A percentile compares a stretch with the other conserved stretches of the same genome.
phyloP scores from a whole-genome alignment of 2,888 invertebrate genomes.

The Alloplasta piceator region DNA sequence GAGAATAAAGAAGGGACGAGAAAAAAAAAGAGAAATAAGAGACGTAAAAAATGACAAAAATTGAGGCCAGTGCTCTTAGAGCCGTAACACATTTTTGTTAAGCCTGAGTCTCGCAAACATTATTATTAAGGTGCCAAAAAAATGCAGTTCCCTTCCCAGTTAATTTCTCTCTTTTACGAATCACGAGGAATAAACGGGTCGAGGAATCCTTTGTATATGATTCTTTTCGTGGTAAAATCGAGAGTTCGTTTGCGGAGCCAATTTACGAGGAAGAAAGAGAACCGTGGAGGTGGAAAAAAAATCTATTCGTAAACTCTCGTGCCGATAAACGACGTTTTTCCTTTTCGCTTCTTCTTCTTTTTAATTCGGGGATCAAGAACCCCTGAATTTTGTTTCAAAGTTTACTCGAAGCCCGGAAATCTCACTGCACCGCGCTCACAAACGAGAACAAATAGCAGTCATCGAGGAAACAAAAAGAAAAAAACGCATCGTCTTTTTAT shows the following conservation, averaged over 20 bases:
- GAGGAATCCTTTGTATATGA: constrained; percentile 48
- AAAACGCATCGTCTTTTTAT: constrained; percentile 38
- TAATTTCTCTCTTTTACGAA: constrained; percentile 39
- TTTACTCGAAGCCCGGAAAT: constrained; percentile 72
- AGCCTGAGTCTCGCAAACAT: constrained; percentile 49
- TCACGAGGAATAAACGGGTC: constrained; percentile 56
- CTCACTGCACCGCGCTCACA: constrained; percentile 47
- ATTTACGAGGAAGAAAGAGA: background rate
- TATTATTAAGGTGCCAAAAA: constrained; percentile 40
- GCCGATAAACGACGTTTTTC: constrained; percentile 56
- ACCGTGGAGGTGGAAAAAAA: constrained; percentile 27
- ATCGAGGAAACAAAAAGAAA: background rate
- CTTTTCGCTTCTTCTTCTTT: constrained; percentile 7
- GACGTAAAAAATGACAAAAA: constrained; percentile 39
- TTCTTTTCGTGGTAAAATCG: constrained; percentile 61
- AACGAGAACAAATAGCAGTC: background rate
- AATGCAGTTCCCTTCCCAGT: constrained; percentile 28
- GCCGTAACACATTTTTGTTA: constrained; percentile 65
- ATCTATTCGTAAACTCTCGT: constrained; percentile 64
- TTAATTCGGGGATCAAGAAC: constrained; percentile 77
- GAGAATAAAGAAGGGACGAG: constrained; percentile 24
- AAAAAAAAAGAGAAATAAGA: constrained; percentile 26
- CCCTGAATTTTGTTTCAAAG: constrained; percentile 76
- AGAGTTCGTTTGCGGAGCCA: constrained; percentile 48
- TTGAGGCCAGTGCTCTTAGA: constrained; percentile 65